Percentiles rank a stretch among this genome's conserved stretches.
These are phyloP conservation scores for Montipora cactus DNA, from an alignment of 64 coral and sea anemone species.

Conservation along the genomic window DNA sequence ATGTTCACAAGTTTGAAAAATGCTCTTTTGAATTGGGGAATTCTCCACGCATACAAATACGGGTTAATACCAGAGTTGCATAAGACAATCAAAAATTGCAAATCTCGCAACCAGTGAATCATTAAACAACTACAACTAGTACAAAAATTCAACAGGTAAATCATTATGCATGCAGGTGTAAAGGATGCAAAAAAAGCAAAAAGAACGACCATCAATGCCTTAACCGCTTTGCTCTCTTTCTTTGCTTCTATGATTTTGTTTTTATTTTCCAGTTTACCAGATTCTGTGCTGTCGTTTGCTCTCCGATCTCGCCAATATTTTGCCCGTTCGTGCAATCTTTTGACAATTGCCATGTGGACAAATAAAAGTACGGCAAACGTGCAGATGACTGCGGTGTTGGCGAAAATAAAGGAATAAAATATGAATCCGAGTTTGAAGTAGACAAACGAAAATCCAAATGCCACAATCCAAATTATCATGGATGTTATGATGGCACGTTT, in stretches of 20 bases:
- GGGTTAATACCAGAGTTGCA: slow-evolving; percentile 80
- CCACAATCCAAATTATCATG: slow-evolving; percentile 47
- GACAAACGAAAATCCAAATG: slow-evolving; percentile 43
- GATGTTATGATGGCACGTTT: slow-evolving; percentile 67
- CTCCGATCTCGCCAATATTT: slow-evolving; percentile 44
- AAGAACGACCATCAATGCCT: slow-evolving; percentile 70
- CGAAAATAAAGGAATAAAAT: slow-evolving; percentile 73
- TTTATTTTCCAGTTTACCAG: not conserved
- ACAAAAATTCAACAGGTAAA: slow-evolving; percentile 86
- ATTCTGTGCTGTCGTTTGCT: not conserved
- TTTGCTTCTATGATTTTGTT: slow-evolving; percentile 33
- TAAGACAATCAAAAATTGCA: slow-evolving; percentile 70
- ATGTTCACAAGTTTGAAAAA: slow-evolving; percentile 42
- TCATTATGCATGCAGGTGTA: slow-evolving; percentile 74
- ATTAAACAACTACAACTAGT: slow-evolving; percentile 55
- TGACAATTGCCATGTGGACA: slow-evolving; percentile 70
- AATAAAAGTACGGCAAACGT: slow-evolving; percentile 80
- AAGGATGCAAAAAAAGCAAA: slow-evolving; percentile 72
- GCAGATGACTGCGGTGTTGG: slow-evolving; percentile 67
- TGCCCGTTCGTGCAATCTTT: slow-evolving; percentile 27
- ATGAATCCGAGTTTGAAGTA: slow-evolving; percentile 79
- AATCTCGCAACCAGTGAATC: slow-evolving; percentile 82
- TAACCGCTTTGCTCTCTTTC: slow-evolving; percentile 51
- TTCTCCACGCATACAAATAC: slow-evolving; percentile 76
- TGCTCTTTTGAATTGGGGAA: slow-evolving; percentile 82